phyloP scores from a whole-genome alignment of 2,113 vertebrate species.

The Lampris incognitus region DNA sequence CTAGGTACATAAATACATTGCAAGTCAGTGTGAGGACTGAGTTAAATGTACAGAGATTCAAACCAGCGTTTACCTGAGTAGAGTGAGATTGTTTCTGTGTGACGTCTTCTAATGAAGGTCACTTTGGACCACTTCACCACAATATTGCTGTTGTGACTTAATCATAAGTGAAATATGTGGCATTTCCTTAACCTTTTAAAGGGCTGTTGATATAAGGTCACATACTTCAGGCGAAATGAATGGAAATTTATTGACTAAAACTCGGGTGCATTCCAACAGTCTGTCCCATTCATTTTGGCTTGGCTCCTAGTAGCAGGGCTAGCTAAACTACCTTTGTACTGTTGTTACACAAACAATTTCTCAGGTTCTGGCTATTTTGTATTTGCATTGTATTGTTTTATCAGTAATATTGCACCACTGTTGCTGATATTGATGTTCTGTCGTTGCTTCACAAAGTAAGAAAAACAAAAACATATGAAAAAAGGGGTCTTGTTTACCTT shows the following conservation, averaged over 20 bases:
- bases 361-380: too few species aligned
- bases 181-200: constrained; percentile 56
- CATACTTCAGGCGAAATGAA: not conserved
- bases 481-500: too few species aligned
- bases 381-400: too few species aligned
- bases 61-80: not conserved
- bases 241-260: not conserved
- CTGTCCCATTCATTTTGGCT: too few species aligned
- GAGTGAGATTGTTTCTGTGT: not conserved
- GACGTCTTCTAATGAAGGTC: constrained; percentile 19
- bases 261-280: not conserved
- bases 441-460: too few species aligned
- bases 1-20: not conserved
- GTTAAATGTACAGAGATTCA: too few species aligned
- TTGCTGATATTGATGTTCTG: too few species aligned
- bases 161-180: constrained; percentile 27
- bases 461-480: too few species aligned
- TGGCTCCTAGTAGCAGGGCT: not conserved
- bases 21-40: not conserved
- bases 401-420: too few species aligned
- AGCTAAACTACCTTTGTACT: not conserved
- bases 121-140: constrained; percentile 19
- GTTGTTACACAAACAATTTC: not conserved
- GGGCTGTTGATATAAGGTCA: not conserved
- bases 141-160: constrained; percentile 30